Evolutionary conservation across 2,113 vertebrate species (phyloP), one percentile per base, ranked within the genome.

Genomic region (Corapipo altera): DNA sequence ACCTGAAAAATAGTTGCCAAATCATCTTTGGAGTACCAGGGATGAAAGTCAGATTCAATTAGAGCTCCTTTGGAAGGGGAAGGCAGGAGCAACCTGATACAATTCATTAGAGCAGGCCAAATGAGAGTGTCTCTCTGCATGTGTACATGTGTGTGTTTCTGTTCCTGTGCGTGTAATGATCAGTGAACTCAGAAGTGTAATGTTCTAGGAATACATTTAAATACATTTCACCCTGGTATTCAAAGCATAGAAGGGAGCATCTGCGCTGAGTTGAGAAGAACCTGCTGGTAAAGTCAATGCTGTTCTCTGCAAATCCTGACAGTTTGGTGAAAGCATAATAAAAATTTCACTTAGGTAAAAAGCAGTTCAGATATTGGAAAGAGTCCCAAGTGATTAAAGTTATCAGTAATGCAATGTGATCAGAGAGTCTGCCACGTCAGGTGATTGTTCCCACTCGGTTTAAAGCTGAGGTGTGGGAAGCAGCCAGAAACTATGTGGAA

Each of bases 121-220:
- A 58, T 0, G 0, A 89, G 76, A 49, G 23, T 28, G 3, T 35
- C 24, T 35, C 4, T 78, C 11, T 69, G 3, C 0, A 0, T 33
- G 18, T 54, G 17, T 32, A 3, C 19, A 8, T n/a, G 6, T 61
- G 28, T 24, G 44, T 58, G 7, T 88, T 79, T 65, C 39, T 3
- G 1, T 51, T 58, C 15, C 35, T 59, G 13, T 54, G 24, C 73
- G 15, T 62, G 35, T 32, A 61, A 49, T 21, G 26, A n/a, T 77
- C 26, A 33, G 20, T 70, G 32, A 72, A 72, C 28, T 55, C 13
- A 3, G 27, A 48, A 13, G 3, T 54, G 20, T n/a, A 75, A 18
- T 79, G 62, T 21, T 76, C 12, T 58, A 70, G 62, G 32, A 77
- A 57, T 85, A 28, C 12, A 20, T 57, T 44, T 52, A 19, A 73